Conservation (phyloP, 2,888 invertebrate genomes). For the Leucophenga montana region DNA sequence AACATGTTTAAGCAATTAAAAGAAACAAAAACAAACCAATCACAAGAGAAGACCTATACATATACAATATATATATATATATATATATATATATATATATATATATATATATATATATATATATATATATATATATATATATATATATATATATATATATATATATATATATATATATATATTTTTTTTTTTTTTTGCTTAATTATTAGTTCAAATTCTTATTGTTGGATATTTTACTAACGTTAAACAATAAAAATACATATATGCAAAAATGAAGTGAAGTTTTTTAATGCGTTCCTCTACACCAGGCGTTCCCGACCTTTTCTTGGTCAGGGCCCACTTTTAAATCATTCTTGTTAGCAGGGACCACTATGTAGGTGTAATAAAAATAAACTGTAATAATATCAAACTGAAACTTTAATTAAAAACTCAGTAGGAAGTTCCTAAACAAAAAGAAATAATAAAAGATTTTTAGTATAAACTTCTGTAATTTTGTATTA, state of each 20-base stretch:
- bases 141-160: slow-evolving; percentile 27
- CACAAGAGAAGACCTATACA: neutral
- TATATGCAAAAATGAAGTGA: slow-evolving; percentile 15
- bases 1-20: slow-evolving; percentile 23
- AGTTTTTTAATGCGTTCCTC: slow-evolving; percentile 40
- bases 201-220: slow-evolving; percentile 64
- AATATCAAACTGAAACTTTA: slow-evolving; percentile 50
- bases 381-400: too few relatives aligned
- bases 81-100: slow-evolving; percentile 1
- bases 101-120: too few relatives aligned
- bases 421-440: slow-evolving; percentile 39
- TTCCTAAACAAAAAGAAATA: slow-evolving; percentile 34
- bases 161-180: slow-evolving; percentile 52
- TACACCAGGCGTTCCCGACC: too few relatives aligned
- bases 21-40: slow-evolving; percentile 7
- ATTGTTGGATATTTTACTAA: slow-evolving; percentile 67
- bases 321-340: too few relatives aligned
- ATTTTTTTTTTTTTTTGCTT: slow-evolving; percentile 56
- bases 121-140: neutral
- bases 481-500: too few relatives aligned
- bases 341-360: too few relatives aligned
- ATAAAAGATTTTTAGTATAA: too few relatives aligned
- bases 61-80: slow-evolving; percentile 1
- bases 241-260: slow-evolving; percentile 54
- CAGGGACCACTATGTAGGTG: too few relatives aligned